Evolutionary conservation across 2,797 vertebrate genomes (phyloP), one percentile per base, ranked within the genome.

Genomic region (Huso huso): DNA sequence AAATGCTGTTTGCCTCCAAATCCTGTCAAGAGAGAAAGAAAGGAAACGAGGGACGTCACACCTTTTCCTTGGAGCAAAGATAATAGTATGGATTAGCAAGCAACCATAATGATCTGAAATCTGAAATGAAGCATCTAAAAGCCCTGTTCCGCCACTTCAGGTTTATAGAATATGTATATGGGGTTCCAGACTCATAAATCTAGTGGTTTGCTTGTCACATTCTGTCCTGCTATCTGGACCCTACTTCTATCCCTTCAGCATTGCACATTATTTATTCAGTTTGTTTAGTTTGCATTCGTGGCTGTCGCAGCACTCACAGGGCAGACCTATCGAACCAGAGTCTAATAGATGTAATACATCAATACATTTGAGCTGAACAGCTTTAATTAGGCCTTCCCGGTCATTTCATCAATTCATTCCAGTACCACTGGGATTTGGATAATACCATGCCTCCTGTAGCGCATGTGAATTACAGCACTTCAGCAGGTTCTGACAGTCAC

Each of bases 271-370:
- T 93, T 94, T 93, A 95, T 97, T 93, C 91, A 91, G 84, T 91
- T 89, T 94, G 89, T 94, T 96, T 93, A 88, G 88, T 85, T 86
- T 90, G 87, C 87, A 91, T 92, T 87, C 88, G 89, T 92, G 89
- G 87, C 87, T 83, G 83, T 88, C 80, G 90, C 86, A 90, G 89
- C 82, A 84, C 90, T 86, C 79, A 82, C 83, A 87, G 84, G 87
- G 89, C 88, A 91, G 92, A 91, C 89, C 92, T 95, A 97, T 96
- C 91, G 94, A 97, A 94, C 90, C 79, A 86, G 89, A 87, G 86
- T 73, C 78, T 95, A 98, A 96, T 96, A 94, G 94, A 94, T 95
- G 94, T 92, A 95, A 97, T 97, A 94, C 92, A 95, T 99, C 96
- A 98, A 98, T 97, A 95, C 86, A 84, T 94, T 96, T 96, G 90